Evolutionary conservation across 2,113 vertebrate species (phyloP), one percentile per base, ranked within the genome.

Genomic region (Onychorhynchus coronatus): DNA sequence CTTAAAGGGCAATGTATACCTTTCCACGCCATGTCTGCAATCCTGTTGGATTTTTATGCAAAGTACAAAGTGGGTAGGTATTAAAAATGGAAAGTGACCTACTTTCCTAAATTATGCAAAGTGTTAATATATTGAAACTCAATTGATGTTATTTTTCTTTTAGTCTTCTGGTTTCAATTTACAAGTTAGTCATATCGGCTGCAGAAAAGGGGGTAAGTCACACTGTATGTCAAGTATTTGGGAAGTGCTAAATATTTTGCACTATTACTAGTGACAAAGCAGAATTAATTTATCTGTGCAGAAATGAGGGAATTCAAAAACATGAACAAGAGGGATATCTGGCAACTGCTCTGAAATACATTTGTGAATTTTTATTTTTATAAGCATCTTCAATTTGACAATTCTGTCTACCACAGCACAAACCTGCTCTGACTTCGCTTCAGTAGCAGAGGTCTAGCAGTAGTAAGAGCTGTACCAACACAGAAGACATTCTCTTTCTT

Each of bases 61-160:
- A 91, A 94, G 42, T 74, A 66, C 71, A 81, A 77, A 91, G 33
- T 28, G 30, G 5, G 73, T 62, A 96, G 5, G 73, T 62, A 96
- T 89, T 81, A 94, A 62, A 94, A 94, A 95, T 35, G 33, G 67
- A 83, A 96, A 92, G 88, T 63, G 58, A 93, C 71, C 81, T 80
- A 94, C 71, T 96, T 78, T 85, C 53, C 71, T 79, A 67, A 91
- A 63, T 59, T 55, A 75, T 52, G 59, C 46, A 3, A 91, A 91
- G 21, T 53, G 11, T 65, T 93, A 84, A 92, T 65, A 74, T 33
- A 89, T 84, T 46, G 86, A 94, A 95, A 94, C 56, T 74, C 62
- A 17, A 78, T 52, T 5, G 1, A 53, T 55, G 19, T 17, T 59
- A 33, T 47, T 35, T 91, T 93, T 85, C 55, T 88, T 79, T 91